Evolutionary conservation across 2,888 invertebrate genomes (phyloP).

Genomic region (Dicranocentrus wangi): DNA sequence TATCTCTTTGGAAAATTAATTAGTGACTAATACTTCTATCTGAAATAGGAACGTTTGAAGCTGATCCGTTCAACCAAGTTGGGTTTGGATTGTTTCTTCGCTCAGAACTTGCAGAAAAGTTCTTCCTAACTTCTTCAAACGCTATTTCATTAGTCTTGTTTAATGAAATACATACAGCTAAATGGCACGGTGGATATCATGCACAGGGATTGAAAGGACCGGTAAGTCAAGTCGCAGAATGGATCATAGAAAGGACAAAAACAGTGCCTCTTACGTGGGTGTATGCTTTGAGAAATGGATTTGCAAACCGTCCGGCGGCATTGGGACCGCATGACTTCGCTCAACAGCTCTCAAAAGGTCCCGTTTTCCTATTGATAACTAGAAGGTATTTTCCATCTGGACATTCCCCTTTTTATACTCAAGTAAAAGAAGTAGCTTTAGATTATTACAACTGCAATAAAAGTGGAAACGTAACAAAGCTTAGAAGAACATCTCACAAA

Average conservation of each 20-base stretch:
- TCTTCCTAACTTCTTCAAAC: constrained; percentile 69
- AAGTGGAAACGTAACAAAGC: constrained; percentile 71
- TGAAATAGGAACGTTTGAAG: constrained; percentile 69
- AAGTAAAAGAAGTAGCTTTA: constrained; percentile 71
- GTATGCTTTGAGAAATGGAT: constrained; percentile 71
- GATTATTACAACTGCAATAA: constrained; percentile 73
- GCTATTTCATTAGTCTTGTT: constrained; percentile 72
- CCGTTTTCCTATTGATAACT: constrained; percentile 69
- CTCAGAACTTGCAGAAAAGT: constrained; percentile 69
- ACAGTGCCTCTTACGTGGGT: constrained; percentile 71
- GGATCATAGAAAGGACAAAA: constrained; percentile 71
- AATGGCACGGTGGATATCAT: constrained; percentile 70
- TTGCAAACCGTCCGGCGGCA: constrained; percentile 70
- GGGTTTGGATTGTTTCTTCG: constrained; percentile 70
- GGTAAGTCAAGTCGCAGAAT: constrained; percentile 71
- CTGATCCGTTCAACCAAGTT: constrained; percentile 72
- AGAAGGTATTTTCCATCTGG: constrained; percentile 71
- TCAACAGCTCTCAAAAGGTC: constrained; percentile 67
- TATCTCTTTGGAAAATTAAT: neutral
- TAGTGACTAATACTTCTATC: no score
- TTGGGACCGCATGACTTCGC: constrained; percentile 69
- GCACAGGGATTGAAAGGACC: constrained; percentile 68
- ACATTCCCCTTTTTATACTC: constrained; percentile 71
- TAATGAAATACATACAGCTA: constrained; percentile 73
- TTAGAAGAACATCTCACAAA: constrained; percentile 69